These are phyloP conservation scores for Leptocoma aspasia DNA, from an alignment of 2,113 vertebrate species.

Conservation along the genomic window DNA sequence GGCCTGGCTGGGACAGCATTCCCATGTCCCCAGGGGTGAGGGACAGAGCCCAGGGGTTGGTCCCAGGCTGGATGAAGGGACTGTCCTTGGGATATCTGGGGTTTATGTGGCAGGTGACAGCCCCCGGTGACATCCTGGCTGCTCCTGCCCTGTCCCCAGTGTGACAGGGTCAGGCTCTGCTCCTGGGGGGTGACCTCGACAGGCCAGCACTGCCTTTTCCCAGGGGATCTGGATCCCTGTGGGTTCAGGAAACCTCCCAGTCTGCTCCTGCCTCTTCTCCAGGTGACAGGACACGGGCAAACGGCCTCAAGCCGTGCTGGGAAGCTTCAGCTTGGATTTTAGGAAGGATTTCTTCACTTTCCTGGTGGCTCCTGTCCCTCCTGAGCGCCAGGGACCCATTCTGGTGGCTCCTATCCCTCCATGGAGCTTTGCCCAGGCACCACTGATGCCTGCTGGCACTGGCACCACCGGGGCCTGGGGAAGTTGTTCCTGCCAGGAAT, in stretches of 20 bases:
- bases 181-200: not conserved
- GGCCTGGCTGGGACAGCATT: not conserved
- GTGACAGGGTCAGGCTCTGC: not conserved
- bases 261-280: not conserved
- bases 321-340: not conserved
- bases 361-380: not conserved
- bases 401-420: not conserved
- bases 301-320: not conserved
- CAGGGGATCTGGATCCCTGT: not conserved
- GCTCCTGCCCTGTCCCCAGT: not conserved
- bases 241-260: not conserved
- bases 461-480: accelerated
- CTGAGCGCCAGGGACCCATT: not conserved
- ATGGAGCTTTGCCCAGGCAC: not conserved
- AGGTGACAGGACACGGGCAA: not conserved
- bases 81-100: not conserved
- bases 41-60: not conserved
- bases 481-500: not conserved
- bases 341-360: not conserved
- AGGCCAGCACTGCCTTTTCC: not conserved
- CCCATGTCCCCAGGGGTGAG: not conserved
- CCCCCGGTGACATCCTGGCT: not conserved
- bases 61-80: not conserved
- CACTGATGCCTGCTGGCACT: conserved; percentile 10
- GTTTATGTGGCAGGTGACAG: not conserved